Evolutionary conservation across 2,113 vertebrate genomes (phyloP).

Genomic region (Petrocephalus zakoni): DNA sequence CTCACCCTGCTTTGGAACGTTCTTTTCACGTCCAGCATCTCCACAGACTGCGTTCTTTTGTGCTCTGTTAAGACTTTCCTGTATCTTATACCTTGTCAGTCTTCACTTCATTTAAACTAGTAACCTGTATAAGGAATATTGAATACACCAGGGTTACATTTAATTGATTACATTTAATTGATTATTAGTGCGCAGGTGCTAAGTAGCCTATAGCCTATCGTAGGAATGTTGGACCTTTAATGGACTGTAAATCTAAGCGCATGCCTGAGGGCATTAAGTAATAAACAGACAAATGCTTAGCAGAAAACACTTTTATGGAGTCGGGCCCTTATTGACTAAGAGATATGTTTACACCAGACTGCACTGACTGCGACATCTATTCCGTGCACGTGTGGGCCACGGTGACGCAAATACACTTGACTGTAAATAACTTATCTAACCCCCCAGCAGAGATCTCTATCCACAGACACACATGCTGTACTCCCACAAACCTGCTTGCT

Average conservation of each 20-base stretch:
- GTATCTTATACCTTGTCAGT: not conserved
- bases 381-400: not conserved
- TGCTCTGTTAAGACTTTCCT: not conserved
- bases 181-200: not conserved
- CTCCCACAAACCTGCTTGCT: not conserved
- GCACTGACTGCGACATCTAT: not conserved
- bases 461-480: not conserved
- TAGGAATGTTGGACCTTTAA: not conserved
- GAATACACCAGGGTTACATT: not conserved
- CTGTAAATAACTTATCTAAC: constrained; percentile 3
- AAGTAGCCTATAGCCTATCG: not conserved
- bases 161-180: not conserved
- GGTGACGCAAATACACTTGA: not conserved
- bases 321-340: not conserved
- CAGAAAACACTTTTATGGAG: not conserved
- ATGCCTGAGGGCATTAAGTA: not conserved
- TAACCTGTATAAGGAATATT: not conserved
- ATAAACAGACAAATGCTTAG: not conserved
- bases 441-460: not conserved
- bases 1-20: not conserved
- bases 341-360: not conserved
- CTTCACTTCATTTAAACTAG: not conserved
- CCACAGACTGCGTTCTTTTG: not conserved
- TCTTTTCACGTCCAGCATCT: not conserved
- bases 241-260: not conserved